Percentiles rank a stretch among this genome's conserved stretches.
phyloP scores from a whole-genome alignment of 1,140 invertebrate species.

The Hyposmocoma kahamanoa region DNA sequence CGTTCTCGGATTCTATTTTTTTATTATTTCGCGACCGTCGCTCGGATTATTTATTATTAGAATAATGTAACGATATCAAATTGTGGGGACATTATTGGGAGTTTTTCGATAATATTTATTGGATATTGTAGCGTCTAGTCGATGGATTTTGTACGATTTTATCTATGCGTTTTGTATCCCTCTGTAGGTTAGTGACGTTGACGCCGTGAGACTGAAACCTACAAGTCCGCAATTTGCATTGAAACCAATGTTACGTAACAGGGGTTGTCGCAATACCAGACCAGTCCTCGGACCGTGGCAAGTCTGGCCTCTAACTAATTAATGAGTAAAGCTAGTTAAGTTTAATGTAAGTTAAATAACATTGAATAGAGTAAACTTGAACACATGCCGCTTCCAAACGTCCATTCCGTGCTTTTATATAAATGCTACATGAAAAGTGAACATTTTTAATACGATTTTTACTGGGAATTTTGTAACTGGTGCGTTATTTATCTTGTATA shows the following conservation, averaged over 20 bases:
- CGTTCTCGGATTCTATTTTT: constrained; percentile 27
- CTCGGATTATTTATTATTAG: constrained; percentile 46
- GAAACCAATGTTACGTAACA: constrained; percentile 34
- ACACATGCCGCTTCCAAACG: constrained; percentile 30
- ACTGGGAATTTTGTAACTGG: constrained; percentile 26
- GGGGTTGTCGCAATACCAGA: constrained; percentile 53
- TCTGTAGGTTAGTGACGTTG: constrained; percentile 27
- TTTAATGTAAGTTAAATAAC: constrained; percentile 50
- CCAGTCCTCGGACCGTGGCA: constrained; percentile 18
- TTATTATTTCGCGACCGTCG: constrained; percentile 34
- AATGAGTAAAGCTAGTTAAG: constrained; percentile 47
- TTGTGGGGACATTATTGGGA: constrained; percentile 21
- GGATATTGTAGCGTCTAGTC: constrained; percentile 60
- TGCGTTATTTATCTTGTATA: constrained; percentile 31
- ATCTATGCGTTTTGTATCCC: constrained; percentile 11
- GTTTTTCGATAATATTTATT: constrained; percentile 44
- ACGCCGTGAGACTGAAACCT: constrained; percentile 40
- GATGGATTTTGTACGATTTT: constrained; percentile 35
- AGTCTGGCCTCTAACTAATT: constrained; percentile 41
- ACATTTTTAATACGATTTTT: constrained; percentile 35
- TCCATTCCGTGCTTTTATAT: constrained; percentile 46
- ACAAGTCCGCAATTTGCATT: constrained; percentile 22
- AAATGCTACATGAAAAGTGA: constrained; percentile 8
- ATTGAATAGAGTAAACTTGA: constrained; percentile 38
- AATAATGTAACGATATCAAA: constrained; percentile 25